phyloP scores from a whole-genome alignment of 92 coral and sea anemone genomes.

The Epizoanthus rinbou region DNA sequence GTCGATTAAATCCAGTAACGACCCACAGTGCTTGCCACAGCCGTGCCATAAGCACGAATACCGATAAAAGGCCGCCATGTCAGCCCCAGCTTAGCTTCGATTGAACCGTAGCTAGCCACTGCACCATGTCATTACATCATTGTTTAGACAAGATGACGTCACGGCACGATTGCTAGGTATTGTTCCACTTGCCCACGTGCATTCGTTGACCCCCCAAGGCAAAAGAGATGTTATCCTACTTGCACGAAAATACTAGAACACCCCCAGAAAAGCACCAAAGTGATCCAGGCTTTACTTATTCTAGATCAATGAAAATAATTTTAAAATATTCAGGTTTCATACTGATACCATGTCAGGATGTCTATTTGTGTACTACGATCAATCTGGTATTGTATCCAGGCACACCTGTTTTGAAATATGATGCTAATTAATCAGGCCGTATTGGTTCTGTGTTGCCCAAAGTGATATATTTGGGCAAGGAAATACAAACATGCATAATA shows the following conservation, averaged over 20 bases:
- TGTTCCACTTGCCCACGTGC: conserved; percentile 29
- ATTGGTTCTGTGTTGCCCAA: neutral
- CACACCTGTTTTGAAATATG: conserved; percentile 25
- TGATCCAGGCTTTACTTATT: no score
- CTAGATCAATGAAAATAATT: no score
- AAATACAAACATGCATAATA: neutral
- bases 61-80: conserved; percentile 99
- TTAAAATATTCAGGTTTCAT: no score
- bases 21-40: conserved; percentile 98
- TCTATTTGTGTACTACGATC: neutral
- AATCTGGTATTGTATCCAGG: neutral
- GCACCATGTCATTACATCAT: conserved; percentile 62
- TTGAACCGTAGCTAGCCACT: conserved; percentile 4
- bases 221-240: neutral
- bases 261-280: no score
- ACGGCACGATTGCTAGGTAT: conserved; percentile 35
- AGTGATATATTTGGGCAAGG: neutral
- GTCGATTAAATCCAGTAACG: conserved; percentile 94
- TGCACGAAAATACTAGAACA: conserved; percentile 32
- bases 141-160: conserved; percentile 58
- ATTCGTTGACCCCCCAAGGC: conserved; percentile 29
- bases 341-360: no score
- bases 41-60: conserved; percentile 99
- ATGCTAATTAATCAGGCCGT: conserved; percentile 5
- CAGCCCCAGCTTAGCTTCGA: conserved; percentile 54